Conservation (phyloP, 1,140 invertebrate genomes). For the Limonius californicus region DNA sequence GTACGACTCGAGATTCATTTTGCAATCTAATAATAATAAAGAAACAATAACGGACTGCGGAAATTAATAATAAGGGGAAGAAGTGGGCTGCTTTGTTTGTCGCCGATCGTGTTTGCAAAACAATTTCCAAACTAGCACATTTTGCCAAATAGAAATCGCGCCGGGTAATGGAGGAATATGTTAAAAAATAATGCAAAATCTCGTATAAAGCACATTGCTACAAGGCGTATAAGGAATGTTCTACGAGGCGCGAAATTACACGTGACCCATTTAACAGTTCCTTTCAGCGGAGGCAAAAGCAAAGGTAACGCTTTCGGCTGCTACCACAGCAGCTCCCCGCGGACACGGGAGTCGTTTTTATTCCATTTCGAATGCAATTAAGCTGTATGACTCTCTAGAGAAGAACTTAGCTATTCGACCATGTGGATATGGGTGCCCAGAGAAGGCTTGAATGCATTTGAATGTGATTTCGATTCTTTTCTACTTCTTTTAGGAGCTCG, state of each 20-base stretch:
- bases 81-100: no score
- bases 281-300: conserved; percentile 2
- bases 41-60: no score
- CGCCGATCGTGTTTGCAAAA: no score
- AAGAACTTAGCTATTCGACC: conserved; percentile 2
- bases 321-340: not conserved
- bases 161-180: no score
- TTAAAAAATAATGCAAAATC: not conserved
- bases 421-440: conserved; percentile 7
- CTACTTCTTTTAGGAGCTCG: not conserved
- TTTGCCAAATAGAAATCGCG: no score
- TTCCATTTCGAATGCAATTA: conserved; percentile 10
- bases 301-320: conserved; percentile 6
- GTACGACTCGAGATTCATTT: no score
- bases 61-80: no score
- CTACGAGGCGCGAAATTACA: conserved; percentile 6
- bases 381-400: conserved; percentile 5
- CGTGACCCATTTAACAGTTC: conserved; percentile 8
- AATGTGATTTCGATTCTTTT: conserved; percentile 9
- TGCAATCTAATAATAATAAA: not conserved
- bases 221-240: not conserved
- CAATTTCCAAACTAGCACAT: no score
- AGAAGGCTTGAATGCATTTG: conserved; percentile 5
- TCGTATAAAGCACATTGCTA: not conserved
- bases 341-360: conserved; percentile 1